Evolutionary conservation across 2,797 vertebrate species (phyloP).

Genomic region (Pelobates cultripes): DNA sequence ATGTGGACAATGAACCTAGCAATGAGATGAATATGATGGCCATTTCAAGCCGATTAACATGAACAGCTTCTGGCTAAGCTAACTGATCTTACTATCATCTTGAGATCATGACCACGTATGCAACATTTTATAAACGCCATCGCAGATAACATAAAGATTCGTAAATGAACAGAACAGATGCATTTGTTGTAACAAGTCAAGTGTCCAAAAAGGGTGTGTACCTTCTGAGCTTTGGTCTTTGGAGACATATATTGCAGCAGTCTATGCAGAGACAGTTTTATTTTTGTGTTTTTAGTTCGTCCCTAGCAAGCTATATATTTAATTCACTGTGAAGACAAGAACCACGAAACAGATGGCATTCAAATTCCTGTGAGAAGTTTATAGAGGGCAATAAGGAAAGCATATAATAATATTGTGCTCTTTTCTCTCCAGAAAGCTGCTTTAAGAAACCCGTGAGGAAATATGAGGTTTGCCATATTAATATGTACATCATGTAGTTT

Average conservation of each 20-base stretch:
- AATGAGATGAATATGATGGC: conserved; percentile 40
- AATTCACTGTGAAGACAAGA: conserved; percentile 5
- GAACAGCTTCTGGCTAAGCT: not conserved
- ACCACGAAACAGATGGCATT: conserved; percentile 3
- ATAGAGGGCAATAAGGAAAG: conserved; percentile 5
- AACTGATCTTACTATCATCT: conserved; percentile 28
- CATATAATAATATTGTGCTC: conserved; percentile 9
- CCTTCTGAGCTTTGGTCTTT: not conserved
- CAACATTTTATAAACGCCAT: not conserved
- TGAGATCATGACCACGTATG: not conserved
- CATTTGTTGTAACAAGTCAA: not conserved
- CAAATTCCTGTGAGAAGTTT: not conserved
- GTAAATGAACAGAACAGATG: not conserved
- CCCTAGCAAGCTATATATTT: not conserved
- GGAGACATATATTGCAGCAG: not conserved
- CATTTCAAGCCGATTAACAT: conserved; percentile 2
- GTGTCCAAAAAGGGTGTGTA: not conserved
- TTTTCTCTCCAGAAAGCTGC: not conserved
- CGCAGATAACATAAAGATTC: conserved; percentile 10
- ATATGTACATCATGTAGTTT: not conserved
- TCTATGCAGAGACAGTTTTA: not conserved
- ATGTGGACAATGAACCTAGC: conserved; percentile 42
- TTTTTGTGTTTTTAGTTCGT: not conserved
- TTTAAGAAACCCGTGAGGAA: not conserved
- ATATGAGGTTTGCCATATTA: not conserved